Evolutionary conservation across 2,797 vertebrate species (phyloP).

Genomic region (Erpetoichthys calabaricus): DNA sequence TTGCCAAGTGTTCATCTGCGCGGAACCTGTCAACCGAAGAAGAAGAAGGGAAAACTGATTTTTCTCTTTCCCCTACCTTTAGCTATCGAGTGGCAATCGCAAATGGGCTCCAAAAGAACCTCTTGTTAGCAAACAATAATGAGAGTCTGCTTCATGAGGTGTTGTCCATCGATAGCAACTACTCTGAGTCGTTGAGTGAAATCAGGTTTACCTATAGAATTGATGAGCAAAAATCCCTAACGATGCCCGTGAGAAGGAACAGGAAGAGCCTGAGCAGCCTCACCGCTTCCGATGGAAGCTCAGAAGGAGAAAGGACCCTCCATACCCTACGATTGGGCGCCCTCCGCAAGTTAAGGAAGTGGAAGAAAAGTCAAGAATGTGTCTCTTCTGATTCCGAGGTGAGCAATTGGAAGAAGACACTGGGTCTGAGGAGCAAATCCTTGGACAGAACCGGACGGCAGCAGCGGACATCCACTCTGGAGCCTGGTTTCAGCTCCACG

Average conservation of each 20-base stretch:
- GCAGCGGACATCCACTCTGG: conserved; percentile 70
- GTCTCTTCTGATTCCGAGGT: conserved; percentile 94
- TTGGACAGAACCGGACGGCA: conserved; percentile 80
- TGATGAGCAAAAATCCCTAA: conserved; percentile 59
- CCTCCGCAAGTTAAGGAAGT: conserved; percentile 82
- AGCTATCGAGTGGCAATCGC: conserved; percentile 95
- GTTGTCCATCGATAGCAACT: conserved; percentile 74
- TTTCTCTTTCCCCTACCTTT: conserved; percentile 89
- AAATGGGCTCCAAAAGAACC: conserved; percentile 76
- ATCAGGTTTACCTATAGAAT: conserved; percentile 57
- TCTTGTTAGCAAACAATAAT: conserved; percentile 57
- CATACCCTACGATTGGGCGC: conserved; percentile 83
- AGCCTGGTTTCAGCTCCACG: conserved; percentile 87
- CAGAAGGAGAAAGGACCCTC: conserved; percentile 84
- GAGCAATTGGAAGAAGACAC: conserved; percentile 82
- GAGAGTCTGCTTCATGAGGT: conserved; percentile 67
- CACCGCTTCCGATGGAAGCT: conserved; percentile 89
- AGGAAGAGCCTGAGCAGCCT: conserved; percentile 92
- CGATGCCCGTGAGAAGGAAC: conserved; percentile 91
- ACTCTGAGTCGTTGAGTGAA: conserved; percentile 75
- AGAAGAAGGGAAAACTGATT: conserved; percentile 65
- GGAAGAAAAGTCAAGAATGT: conserved; percentile 96
- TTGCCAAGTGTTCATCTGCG: conserved; percentile 80
- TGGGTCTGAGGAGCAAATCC: conserved; percentile 92
- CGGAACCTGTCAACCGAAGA: conserved; percentile 78